Conservation (phyloP, 2,113 vertebrate genomes). For the Bombycilla garrulus region DNA sequence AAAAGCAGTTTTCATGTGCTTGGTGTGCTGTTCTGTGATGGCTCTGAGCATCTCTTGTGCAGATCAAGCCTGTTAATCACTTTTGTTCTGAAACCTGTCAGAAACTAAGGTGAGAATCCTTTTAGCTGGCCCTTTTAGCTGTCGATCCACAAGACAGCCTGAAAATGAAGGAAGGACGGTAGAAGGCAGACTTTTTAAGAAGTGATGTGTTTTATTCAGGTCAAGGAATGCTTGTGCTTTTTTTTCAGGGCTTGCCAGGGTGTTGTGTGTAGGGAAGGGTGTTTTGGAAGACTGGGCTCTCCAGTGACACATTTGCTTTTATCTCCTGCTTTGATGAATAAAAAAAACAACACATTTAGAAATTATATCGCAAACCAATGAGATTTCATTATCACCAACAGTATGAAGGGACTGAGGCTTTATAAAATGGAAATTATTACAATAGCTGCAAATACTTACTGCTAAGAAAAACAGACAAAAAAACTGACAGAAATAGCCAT, state of each 20-base stretch:
- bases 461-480: background rate
- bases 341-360: background rate
- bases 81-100: slow-evolving; percentile 22
- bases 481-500: fast-evolving
- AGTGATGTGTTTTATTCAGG: background rate
- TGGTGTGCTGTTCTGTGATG: background rate
- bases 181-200: background rate
- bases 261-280: background rate
- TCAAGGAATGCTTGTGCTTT: background rate
- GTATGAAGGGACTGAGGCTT: background rate
- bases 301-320: background rate
- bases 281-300: background rate
- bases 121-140: background rate
- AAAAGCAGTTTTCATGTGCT: background rate
- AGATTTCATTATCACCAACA: background rate
- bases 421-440: background rate
- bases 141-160: background rate
- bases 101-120: slow-evolving; percentile 12
- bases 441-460: background rate
- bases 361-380: background rate
- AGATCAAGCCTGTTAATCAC: slow-evolving; percentile 9
- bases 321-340: slow-evolving; percentile 4
- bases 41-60: slow-evolving; percentile 14
- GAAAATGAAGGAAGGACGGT: background rate
- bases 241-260: background rate